Base-by-base conservation (phyloP, 2,113 vertebrate species). In the Mola mola region DNA sequence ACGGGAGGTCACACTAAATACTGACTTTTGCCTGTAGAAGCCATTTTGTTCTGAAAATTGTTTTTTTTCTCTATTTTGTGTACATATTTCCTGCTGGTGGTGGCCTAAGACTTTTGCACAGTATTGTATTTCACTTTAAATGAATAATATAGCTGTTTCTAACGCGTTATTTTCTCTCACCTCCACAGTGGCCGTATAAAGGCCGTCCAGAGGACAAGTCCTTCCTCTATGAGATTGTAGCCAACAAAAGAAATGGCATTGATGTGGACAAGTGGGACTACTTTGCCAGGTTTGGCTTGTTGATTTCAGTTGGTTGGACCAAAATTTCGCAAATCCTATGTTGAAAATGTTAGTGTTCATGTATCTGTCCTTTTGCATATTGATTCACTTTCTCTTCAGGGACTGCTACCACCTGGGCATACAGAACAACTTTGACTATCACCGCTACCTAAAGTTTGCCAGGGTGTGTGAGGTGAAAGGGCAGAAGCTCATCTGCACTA, bases 191-290 rank as follows among this genome's bases (percentile, higher is more conserved):
- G 96, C 87, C 66, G 0, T 98, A 96, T 58, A 78, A 50, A 64
- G 97, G 97, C 44, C 92, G 96, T 1, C 44, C 83, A 28, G 72
- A 92, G 73, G 92, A 94, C 44, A 98, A 98, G 61, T 93, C 92
- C 47, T 99, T 98, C 90, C 94, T 99, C 5, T 99, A 98, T 47
- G 94, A 99, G 74, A 93, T 99, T 2, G 97, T 99, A 20, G 94
- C 97, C 28, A 99, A 99, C 85, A 98, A 97, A 79, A 91, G 72
- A 66, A 98, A 90, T 8, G 96, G 97, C 43, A 95, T 98, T 3
- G 97, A 99, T 3, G 96, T 99, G 70, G 97, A 99, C 87, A 98
- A 99, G 56, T 98, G 96, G 96, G 97, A 99, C 85, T 99, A 99
- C 75, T 96, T 99, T 90, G 95, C 96, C 64, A 95, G 97, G 97